Evolutionary conservation across 2,888 invertebrate genomes (phyloP).

Genomic region (Lepidonotus clava): DNA sequence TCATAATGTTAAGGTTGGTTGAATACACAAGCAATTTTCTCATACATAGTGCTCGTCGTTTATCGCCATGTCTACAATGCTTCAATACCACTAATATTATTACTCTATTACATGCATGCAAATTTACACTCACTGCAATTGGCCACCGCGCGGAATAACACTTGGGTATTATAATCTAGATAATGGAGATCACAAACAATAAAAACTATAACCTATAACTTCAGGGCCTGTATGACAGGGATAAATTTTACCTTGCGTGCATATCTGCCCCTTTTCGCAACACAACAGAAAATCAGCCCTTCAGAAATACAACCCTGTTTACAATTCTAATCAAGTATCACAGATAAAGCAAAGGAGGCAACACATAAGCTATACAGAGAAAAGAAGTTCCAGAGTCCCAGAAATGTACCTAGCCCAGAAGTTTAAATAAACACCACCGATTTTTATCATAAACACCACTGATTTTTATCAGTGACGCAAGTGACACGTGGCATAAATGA

Average conservation of each 20-base stretch:
- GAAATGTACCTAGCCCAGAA: background rate
- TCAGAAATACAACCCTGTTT: background rate
- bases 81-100: background rate
- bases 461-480: background rate
- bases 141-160: background rate
- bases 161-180: background rate
- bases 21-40: background rate
- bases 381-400: constrained; percentile 3
- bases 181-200: background rate
- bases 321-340: background rate
- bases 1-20: background rate
- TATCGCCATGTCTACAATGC: background rate
- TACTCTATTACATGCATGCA: background rate
- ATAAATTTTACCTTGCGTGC: too few species aligned
- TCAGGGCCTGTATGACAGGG: background rate
- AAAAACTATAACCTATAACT: background rate
- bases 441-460: background rate
- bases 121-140: background rate
- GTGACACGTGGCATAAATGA: too few species aligned
- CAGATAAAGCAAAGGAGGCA: constrained; percentile 17
- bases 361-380: background rate
- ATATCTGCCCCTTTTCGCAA: background rate
- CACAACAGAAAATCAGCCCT: background rate
- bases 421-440: background rate
- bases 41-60: background rate